Conservation (phyloP, 2,888 invertebrate genomes). For the Biston betularia region DNA sequence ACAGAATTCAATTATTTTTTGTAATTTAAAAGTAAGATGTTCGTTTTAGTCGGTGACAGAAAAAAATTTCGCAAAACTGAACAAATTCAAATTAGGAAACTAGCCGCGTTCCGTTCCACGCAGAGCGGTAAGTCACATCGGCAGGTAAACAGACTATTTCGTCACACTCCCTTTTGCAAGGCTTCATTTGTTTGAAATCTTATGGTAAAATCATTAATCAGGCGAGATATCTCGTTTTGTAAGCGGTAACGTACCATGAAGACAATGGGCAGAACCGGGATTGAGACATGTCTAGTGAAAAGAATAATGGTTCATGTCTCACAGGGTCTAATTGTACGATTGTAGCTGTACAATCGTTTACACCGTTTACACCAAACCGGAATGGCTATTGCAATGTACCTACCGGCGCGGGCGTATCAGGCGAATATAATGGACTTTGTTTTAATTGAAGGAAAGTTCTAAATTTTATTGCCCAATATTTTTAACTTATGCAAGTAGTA, state of each 20-base stretch:
- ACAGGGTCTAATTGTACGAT: slow-evolving; percentile 57
- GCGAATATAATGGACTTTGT: slow-evolving; percentile 19
- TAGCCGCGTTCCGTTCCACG: slow-evolving; percentile 17
- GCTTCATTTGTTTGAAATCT: slow-evolving; percentile 69
- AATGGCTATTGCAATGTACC: slow-evolving; percentile 36
- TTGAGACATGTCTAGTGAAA: slow-evolving; percentile 56
- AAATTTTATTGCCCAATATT: slow-evolving; percentile 2
- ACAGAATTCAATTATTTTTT: neutral
- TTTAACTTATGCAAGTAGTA: neutral
- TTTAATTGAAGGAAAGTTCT: slow-evolving; percentile 16
- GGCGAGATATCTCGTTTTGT: slow-evolving; percentile 70
- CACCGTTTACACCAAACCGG: slow-evolving; percentile 56
- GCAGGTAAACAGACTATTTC: slow-evolving; percentile 41
- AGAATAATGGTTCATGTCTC: slow-evolving; percentile 62
- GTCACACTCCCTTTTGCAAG: slow-evolving; percentile 55
- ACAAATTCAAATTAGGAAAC: slow-evolving; percentile 28
- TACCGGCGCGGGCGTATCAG: slow-evolving; percentile 9
- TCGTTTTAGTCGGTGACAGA: slow-evolving; percentile 4
- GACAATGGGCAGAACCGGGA: slow-evolving; percentile 66
- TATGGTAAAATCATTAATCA: slow-evolving; percentile 82
- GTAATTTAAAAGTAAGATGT: slow-evolving; percentile 5
- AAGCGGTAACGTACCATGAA: slow-evolving; percentile 70
- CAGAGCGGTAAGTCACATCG: slow-evolving; percentile 31
- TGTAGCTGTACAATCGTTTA: slow-evolving; percentile 58
- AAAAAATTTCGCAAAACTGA: slow-evolving; percentile 16